Percentiles rank a stretch among this genome's conserved stretches.
These are phyloP conservation scores for Lacerta agilis DNA, from an alignment of 2,797 vertebrate species.

Conservation along the genomic window DNA sequence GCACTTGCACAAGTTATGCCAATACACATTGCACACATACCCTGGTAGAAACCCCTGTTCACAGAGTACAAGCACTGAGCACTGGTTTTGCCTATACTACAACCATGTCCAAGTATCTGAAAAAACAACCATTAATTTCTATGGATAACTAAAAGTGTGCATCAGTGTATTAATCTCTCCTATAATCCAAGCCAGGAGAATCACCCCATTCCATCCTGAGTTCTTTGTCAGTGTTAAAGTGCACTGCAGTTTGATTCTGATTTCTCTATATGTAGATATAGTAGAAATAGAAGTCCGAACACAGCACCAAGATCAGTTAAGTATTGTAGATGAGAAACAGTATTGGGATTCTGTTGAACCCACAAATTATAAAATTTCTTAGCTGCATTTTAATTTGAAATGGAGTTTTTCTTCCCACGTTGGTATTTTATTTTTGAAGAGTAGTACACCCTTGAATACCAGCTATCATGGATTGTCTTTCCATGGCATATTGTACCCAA, in stretches of 20 bases:
- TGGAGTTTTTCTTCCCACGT: not conserved
- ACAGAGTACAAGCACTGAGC: not conserved
- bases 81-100: not conserved
- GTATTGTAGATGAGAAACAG: accelerated
- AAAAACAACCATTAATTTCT: not conserved
- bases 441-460: not conserved
- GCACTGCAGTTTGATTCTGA: not conserved
- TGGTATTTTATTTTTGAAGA: not conserved
- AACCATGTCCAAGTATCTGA: not conserved
- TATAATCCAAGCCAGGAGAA: not conserved
- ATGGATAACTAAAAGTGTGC: not conserved
- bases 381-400: not conserved
- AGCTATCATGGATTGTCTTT: not conserved
- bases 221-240: not conserved
- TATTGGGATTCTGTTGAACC: not conserved
- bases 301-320: not conserved
- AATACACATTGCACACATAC: not conserved
- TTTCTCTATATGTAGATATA: not conserved
- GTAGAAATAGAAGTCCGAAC: not conserved
- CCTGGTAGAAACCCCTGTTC: not conserved
- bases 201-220: not conserved
- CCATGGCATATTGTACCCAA: not conserved
- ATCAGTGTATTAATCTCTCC: not conserved
- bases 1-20: not conserved
- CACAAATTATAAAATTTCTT: not conserved